These are phyloP conservation scores for Proctacanthus coquilletti DNA, from an alignment of 1,140 invertebrate species.

Conservation along the genomic window DNA sequence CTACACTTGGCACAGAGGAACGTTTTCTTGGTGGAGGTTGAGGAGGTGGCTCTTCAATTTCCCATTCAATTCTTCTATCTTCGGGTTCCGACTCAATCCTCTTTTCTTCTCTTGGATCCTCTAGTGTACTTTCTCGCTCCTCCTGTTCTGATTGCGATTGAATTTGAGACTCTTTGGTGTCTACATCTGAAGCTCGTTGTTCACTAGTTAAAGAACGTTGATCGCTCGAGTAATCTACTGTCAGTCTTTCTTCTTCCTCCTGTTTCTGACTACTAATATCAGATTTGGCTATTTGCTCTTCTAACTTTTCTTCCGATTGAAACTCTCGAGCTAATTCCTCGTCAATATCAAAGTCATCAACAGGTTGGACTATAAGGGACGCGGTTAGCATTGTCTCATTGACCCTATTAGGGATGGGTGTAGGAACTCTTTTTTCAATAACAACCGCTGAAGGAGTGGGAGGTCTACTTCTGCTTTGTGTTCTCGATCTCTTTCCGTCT, in stretches of 20 bases:
- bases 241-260: slow-evolving; percentile 1
- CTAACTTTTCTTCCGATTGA: slow-evolving; percentile 17
- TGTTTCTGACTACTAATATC: too few relatives aligned
- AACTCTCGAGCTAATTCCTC: slow-evolving; percentile 21
- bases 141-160: too few relatives aligned
- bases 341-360: slow-evolving; percentile 24
- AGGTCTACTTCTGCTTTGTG: slow-evolving; percentile 30
- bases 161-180: too few relatives aligned
- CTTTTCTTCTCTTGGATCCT: neutral
- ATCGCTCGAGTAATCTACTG: neutral
- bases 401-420: slow-evolving; percentile 32
- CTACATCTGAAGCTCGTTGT: too few relatives aligned
- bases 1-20: slow-evolving; percentile 11
- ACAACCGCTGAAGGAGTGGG: slow-evolving; percentile 42
- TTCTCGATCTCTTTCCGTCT: slow-evolving; percentile 34
- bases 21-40: slow-evolving; percentile 10
- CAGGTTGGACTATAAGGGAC: slow-evolving; percentile 36
- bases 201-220: too few relatives aligned
- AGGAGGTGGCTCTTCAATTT: slow-evolving; percentile 11
- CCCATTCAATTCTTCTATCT: slow-evolving; percentile 19
- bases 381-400: slow-evolving; percentile 37
- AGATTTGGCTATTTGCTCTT: neutral
- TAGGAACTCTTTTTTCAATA: slow-evolving; percentile 38
- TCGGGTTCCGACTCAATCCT: neutral
- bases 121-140: neutral